Conservation (phyloP, 2,888 invertebrate species). For the Chaitophorus viminalis region DNA sequence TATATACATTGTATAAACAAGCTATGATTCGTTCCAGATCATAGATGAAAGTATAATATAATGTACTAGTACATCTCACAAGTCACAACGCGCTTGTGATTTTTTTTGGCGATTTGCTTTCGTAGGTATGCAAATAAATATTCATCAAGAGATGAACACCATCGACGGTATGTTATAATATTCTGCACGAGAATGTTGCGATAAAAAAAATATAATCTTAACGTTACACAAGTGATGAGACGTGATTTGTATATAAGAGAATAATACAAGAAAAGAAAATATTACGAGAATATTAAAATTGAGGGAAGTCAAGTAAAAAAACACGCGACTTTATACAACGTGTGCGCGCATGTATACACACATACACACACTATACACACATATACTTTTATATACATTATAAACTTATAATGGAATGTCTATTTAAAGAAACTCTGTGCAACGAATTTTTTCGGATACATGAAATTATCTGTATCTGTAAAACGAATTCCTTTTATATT, state of each 20-base stretch:
- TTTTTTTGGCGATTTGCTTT: not conserved
- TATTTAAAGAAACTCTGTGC: too few species aligned
- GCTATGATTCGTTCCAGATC: not conserved
- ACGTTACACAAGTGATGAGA: slow-evolving; percentile 8
- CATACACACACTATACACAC: not conserved
- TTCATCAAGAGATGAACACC: not conserved
- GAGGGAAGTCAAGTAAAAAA: not conserved
- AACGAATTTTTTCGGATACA: too few species aligned
- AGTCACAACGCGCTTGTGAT: not conserved
- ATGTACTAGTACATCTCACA: not conserved
- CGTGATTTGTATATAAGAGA: slow-evolving; percentile 22
- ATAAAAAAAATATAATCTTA: not conserved
- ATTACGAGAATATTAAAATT: not conserved
- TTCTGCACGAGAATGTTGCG: not conserved
- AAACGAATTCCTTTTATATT: too few species aligned
- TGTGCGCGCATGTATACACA: not conserved
- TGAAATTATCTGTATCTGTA: too few species aligned
- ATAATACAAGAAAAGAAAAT: too few species aligned
- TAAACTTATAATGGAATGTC: too few species aligned
- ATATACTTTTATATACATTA: not conserved
- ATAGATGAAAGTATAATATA: not conserved
- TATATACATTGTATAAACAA: not conserved
- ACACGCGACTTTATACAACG: not conserved
- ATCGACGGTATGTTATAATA: not conserved
- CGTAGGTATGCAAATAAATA: not conserved